Conservation (phyloP, 1,140 invertebrate species). For the Sitodiplosis mosellana region DNA sequence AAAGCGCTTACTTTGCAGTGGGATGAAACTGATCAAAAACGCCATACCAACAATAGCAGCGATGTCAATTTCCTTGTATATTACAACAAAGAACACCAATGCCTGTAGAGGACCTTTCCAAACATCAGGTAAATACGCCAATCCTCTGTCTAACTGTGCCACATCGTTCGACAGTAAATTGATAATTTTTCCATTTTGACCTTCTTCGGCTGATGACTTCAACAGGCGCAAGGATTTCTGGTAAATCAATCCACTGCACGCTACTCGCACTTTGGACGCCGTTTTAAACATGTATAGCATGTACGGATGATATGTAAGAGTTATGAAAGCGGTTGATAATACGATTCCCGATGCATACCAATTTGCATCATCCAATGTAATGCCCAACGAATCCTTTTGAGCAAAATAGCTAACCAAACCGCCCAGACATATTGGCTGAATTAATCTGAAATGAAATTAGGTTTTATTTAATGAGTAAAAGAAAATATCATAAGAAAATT, state of each 20-base stretch:
- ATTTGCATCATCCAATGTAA: conserved; percentile 36
- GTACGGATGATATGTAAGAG: conserved; percentile 57
- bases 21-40: conserved; percentile 63
- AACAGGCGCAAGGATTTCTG: conserved; percentile 47
- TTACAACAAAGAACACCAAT: conserved; percentile 50
- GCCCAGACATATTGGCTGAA: conserved; percentile 49
- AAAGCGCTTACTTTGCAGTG: conserved; percentile 52
- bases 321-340: conserved; percentile 36
- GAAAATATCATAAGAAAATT: too few species aligned
- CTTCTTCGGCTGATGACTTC: conserved; percentile 50
- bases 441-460: too few species aligned
- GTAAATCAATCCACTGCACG: conserved; percentile 63
- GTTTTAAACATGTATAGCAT: conserved; percentile 52
- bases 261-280: conserved; percentile 57
- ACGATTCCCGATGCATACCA: conserved; percentile 50
- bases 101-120: conserved; percentile 62
- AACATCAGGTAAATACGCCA: conserved; percentile 45
- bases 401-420: conserved; percentile 49
- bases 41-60: conserved; percentile 58
- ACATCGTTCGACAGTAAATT: conserved; percentile 78
- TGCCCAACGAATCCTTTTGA: conserved; percentile 14
- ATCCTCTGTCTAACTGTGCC: conserved; percentile 45
- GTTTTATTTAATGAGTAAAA: too few species aligned
- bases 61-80: conserved; percentile 52
- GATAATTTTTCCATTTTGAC: conserved; percentile 66